These are phyloP conservation scores for Cyclophora albipunctata DNA, from an alignment of 2,888 invertebrate species.

Conservation along the genomic window DNA sequence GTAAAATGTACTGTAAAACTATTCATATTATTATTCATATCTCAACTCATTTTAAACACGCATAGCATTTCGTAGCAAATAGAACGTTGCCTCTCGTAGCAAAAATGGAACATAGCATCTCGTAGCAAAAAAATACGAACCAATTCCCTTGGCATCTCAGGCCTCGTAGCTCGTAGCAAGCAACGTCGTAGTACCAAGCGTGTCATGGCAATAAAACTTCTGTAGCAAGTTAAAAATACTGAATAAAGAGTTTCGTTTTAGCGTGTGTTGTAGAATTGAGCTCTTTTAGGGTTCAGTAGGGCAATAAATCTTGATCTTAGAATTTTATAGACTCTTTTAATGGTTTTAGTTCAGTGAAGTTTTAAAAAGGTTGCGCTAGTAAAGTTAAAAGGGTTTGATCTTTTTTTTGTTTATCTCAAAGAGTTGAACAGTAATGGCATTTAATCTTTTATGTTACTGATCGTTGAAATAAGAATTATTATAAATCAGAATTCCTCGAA, in stretches of 20 bases:
- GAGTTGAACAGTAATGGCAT: too few relatives aligned
- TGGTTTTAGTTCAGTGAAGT: too few relatives aligned
- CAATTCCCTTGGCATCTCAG: slow-evolving; percentile 3
- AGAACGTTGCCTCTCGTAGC: slow-evolving; percentile 16
- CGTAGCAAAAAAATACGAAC: not conserved
- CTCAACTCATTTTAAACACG: too few relatives aligned
- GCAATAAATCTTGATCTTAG: too few relatives aligned
- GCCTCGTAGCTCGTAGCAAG: slow-evolving; percentile 21
- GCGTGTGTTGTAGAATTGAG: slow-evolving; percentile 13
- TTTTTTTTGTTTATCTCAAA: too few relatives aligned
- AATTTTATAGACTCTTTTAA: not conserved
- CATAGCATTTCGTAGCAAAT: slow-evolving; percentile 16
- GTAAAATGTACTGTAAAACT: too few relatives aligned
- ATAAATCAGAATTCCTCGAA: too few relatives aligned
- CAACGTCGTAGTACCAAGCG: slow-evolving; percentile 9
- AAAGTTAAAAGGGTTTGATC: too few relatives aligned
- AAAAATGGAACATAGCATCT: not conserved
- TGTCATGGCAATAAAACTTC: slow-evolving; percentile 36
- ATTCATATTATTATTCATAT: too few relatives aligned
- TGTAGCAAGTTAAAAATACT: slow-evolving; percentile 35
- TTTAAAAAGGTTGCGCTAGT: too few relatives aligned
- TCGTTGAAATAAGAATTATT: too few relatives aligned
- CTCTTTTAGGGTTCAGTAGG: slow-evolving; percentile 4
- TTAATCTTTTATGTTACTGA: too few relatives aligned
- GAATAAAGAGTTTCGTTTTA: slow-evolving; percentile 30